Evolutionary conservation across 2,888 invertebrate species (phyloP).

Genomic region (Lasioglossum figueresi): DNA sequence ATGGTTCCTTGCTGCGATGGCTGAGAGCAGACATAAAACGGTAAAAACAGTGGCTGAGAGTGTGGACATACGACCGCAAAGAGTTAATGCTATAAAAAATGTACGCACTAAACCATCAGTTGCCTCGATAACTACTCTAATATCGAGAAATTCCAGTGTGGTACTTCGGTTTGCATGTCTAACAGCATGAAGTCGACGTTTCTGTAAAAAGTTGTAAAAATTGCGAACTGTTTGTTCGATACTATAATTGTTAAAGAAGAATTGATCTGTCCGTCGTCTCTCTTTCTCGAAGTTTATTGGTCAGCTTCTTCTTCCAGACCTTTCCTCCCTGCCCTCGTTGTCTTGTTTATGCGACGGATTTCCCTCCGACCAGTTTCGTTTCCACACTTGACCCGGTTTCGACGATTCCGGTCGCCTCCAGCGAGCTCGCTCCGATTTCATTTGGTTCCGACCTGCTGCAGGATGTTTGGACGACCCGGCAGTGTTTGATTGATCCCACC

Average conservation of each 20-base stretch:
- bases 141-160: too few species aligned
- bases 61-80: too few species aligned
- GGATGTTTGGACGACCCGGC: background rate
- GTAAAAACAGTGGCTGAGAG: too few species aligned
- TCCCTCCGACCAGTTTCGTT: conserved; percentile 11
- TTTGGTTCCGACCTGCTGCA: conserved; percentile 12
- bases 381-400: conserved; percentile 34
- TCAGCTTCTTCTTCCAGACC: background rate
- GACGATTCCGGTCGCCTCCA: background rate
- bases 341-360: conserved; percentile 39
- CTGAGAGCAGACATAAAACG: too few species aligned
- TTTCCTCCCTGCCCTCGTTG: background rate
- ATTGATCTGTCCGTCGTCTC: conserved; percentile 29
- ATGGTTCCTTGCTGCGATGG: too few species aligned
- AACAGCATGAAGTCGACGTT: background rate
- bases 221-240: background rate
- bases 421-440: background rate
- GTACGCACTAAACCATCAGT: too few species aligned
- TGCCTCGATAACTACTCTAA: too few species aligned
- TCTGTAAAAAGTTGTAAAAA: background rate
- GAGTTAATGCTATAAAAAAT: too few species aligned
- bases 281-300: conserved; percentile 25
- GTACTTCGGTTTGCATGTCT: background rate
- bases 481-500: background rate
- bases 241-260: background rate